phyloP scores from a whole-genome alignment of 2,888 invertebrate genomes.

The Lumbricus terrestris region DNA sequence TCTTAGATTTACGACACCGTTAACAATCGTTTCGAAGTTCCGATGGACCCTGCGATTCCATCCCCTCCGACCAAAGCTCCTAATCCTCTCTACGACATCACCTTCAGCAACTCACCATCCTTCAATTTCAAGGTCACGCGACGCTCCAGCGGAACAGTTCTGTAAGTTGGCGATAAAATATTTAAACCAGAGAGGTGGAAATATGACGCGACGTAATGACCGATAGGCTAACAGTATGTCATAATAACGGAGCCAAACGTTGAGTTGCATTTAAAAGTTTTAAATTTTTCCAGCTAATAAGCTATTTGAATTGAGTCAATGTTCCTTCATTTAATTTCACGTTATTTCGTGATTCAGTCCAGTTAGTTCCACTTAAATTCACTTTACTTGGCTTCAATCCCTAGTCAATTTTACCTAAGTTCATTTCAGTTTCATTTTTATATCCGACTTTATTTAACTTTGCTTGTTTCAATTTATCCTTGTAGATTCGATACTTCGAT shows the following conservation, averaged over 20 bases:
- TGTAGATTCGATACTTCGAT: constrained; percentile 51
- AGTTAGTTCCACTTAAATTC: background rate
- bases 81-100: constrained; percentile 26
- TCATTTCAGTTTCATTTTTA: no score
- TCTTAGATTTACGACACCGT: constrained; percentile 35
- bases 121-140: constrained; percentile 27
- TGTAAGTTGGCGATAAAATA: constrained; percentile 17
- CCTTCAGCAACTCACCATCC: constrained; percentile 17
- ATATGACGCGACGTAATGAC: no score
- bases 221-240: no score
- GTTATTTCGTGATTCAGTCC: no score
- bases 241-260: no score
- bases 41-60: constrained; percentile 24
- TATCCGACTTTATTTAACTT: background rate
- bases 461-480: no score
- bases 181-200: background rate
- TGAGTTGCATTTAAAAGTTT: no score
- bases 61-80: constrained; percentile 16
- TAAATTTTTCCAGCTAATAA: no score
- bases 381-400: background rate
- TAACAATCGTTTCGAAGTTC: constrained; percentile 37
- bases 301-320: no score
- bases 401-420: no score
- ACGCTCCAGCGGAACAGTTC: background rate
- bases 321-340: no score